Base-by-base conservation (phyloP, 2,113 vertebrate species). In the Phyllostomus discolor region DNA sequence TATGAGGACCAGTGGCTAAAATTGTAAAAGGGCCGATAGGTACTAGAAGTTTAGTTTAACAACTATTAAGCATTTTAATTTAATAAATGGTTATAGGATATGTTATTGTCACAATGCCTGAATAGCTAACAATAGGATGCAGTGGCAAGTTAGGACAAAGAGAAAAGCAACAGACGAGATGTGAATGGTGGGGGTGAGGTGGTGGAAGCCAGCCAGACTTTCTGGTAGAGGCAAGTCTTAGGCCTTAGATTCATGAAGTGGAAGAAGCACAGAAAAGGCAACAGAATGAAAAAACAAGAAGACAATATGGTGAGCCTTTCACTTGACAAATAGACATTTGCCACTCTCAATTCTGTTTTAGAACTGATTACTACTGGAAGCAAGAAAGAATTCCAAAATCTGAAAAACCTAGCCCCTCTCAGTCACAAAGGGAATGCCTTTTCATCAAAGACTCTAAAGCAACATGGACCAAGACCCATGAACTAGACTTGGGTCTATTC, bases 341-440 rank as follows among this genome's bases (percentile, higher is more conserved):
- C 9, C 59, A 28, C 82, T 67, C 62, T 92, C n/a, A 62, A 54
- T 83, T 92, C 69, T 87, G 20, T 79, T 96, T 94, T 43, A 92
- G 70, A 94, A 79, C 12, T 8, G 10, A 28, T 52, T 48, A 86
- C 54, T 83, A 73, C 43, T 62, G 24, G 57, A 84, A 88, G 22
- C 12, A 84, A 88, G 35, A 62, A 76, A 46, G 26, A 70, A 35
- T 52, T 28, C 31, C 38, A 7, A 92, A 62, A 90, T 87, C 46
- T 83, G 48, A 95, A 86, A 67, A 66, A 41, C 8, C 12, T 59
- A 78, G 52, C n/a, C 26, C 38, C 31, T 87, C 59, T 91, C 24
- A 85, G 17, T 54, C 43, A 86, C 20, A 64, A 59, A 54, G 17
- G n/a, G 38, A n/a, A 75, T 11, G 52, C 28, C 15, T 52, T 87